Conservation (phyloP, 2,888 invertebrate species). For the Drosophila sordidula region DNA sequence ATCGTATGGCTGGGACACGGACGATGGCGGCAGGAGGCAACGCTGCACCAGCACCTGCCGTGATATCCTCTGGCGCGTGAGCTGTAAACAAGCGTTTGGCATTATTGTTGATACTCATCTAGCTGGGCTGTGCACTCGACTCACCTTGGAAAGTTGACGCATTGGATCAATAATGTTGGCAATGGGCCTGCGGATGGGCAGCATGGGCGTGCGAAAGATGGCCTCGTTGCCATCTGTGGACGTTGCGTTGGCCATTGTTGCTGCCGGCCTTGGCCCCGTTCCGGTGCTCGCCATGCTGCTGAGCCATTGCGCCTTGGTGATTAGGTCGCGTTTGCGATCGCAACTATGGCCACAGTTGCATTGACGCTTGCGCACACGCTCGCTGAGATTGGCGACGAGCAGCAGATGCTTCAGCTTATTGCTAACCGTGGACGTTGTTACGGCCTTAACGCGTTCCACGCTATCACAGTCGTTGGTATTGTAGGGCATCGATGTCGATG, state of each 20-base stretch:
- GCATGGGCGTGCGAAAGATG: slow-evolving; percentile 66
- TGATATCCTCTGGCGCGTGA: slow-evolving; percentile 80
- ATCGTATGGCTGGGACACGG: slow-evolving; percentile 68
- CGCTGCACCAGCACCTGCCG: slow-evolving; percentile 91
- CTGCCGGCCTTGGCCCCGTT: not conserved
- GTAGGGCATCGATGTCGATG: slow-evolving; percentile 69
- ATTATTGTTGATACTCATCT: too few species aligned
- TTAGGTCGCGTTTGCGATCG: slow-evolving; percentile 76
- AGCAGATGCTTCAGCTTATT: slow-evolving; percentile 84
- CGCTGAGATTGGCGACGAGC: slow-evolving; percentile 84
- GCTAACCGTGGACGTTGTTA: slow-evolving; percentile 74
- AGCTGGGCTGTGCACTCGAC: not conserved
- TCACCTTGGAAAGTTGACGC: slow-evolving; percentile 79
- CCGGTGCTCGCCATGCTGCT: slow-evolving; percentile 30
- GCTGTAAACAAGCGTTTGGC: slow-evolving; percentile 48
- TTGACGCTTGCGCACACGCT: slow-evolving; percentile 83
- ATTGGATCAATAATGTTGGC: slow-evolving; percentile 80
- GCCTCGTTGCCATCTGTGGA: slow-evolving; percentile 39
- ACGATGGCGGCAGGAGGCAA: slow-evolving; percentile 86
- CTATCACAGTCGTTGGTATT: slow-evolving; percentile 79
- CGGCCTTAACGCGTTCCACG: slow-evolving; percentile 70
- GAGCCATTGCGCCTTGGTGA: slow-evolving; percentile 56
- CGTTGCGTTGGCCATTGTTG: not conserved
- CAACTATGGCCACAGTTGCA: slow-evolving; percentile 84
- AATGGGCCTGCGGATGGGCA: slow-evolving; percentile 79